Evolutionary conservation across 2,113 vertebrate genomes (phyloP), one percentile per base, ranked within the genome.

Genomic region (Pyxicephalus adspersus): DNA sequence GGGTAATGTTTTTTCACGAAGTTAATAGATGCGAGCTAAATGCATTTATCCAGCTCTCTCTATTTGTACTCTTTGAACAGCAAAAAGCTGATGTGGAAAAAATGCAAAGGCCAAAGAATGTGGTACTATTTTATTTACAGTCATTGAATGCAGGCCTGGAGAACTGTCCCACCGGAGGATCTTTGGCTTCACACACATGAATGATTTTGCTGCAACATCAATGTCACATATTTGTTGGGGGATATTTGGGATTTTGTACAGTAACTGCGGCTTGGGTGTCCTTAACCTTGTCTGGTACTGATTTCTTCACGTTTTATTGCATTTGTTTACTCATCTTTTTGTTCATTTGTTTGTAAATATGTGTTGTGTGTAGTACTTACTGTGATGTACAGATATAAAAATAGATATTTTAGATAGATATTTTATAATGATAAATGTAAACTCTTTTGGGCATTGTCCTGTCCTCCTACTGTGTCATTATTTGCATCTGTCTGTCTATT

Each of bases 121-220:
- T 58, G 71, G 28, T 58, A n/a, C 54, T 58, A 22, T 23, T 58
- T 74, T 74, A 5, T 38, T 74, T 74, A 34, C 28, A 58, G 15
- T 15, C 19, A 58, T 18, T 29, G 25, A 51, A 23, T 34, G 71
- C 29, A 58, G 54, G 20, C 29, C 28, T 60, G 29, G 54, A 60
- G 28, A 58, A 8, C 19, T 60, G 71, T 58, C 71, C 58, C 71
- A 34, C 28, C 16, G 58, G 71, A 38, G 54, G 20, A 72, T 72
- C 68, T 72, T 28, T 54, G 68, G 50, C 68, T 72, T 72, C 52
- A 25, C 50, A 19, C 66, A 50, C 50, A 72, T 55, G 51, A 55
- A 72, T 54, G 68, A 55, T 29, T 72, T 55, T 72, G 17, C 54
- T 72, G 52, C 51, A 55, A 18, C 51, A 72, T 52, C 45, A n/a